These are phyloP conservation scores for Muricea muricata DNA, from an alignment of 92 coral and sea anemone species.

Conservation along the genomic window DNA sequence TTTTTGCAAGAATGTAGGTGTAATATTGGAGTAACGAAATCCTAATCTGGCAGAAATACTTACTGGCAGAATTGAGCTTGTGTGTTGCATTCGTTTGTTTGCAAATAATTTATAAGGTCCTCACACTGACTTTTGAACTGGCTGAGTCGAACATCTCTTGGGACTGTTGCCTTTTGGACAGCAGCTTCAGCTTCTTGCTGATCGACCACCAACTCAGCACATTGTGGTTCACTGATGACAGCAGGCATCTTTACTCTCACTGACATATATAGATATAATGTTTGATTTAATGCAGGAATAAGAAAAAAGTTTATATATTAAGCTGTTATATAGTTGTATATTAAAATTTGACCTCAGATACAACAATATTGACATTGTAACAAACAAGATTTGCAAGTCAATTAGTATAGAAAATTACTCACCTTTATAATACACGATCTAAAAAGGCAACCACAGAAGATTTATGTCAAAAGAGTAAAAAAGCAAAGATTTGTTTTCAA, in stretches of 20 bases:
- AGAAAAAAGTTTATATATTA: background rate
- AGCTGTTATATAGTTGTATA: background rate
- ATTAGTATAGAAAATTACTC: background rate
- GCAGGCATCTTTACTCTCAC: background rate
- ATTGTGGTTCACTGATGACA: background rate
- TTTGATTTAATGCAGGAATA: background rate
- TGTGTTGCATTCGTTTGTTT: background rate
- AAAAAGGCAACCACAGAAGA: background rate
- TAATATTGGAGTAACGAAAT: too few species aligned
- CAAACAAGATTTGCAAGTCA: background rate
- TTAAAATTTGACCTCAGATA: background rate
- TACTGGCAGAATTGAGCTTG: background rate
- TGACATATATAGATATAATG: background rate
- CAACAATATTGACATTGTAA: too few species aligned
- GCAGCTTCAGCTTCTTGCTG: background rate
- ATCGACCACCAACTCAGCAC: background rate
- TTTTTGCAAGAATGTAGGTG: too few species aligned
- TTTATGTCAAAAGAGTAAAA: background rate
- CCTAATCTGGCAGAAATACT: background rate
- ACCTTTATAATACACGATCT: background rate
- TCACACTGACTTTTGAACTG: background rate
- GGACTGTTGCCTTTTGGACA: background rate
- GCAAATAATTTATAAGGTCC: background rate
- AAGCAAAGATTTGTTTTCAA: background rate
- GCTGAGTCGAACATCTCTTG: background rate